Conservation (phyloP, 2,113 vertebrate species). For the Ia io region DNA sequence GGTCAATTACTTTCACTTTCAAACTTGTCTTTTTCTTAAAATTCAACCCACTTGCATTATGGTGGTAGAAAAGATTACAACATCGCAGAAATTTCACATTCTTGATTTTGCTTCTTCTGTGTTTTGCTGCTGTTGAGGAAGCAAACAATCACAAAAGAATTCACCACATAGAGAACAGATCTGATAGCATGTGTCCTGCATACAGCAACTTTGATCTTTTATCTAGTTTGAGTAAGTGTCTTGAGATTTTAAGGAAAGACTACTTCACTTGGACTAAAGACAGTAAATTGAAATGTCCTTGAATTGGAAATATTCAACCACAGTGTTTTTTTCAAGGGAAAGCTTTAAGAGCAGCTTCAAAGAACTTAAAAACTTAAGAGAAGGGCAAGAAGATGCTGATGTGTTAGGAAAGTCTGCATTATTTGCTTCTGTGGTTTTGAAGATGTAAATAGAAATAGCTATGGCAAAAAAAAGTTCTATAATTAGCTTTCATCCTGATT, state of each 20-base stretch:
- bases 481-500: conserved; percentile 79
- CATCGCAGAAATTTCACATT: not conserved
- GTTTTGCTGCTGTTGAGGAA: not conserved
- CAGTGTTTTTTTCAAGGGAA: conserved; percentile 43
- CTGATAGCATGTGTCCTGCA: not conserved
- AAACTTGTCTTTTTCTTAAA: not conserved
- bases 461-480: conserved; percentile 70
- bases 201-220: conserved; percentile 1
- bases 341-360: conserved; percentile 57
- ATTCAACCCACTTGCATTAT: not conserved
- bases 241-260: conserved; percentile 23
- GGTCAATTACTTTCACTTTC: not conserved
- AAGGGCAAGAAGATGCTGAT: conserved; percentile 75
- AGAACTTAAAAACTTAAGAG: conserved; percentile 54
- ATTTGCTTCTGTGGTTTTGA: conserved; percentile 70
- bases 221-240: not conserved
- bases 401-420: conserved; percentile 68
- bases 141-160: not conserved
- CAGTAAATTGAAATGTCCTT: conserved; percentile 34
- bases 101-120: not conserved
- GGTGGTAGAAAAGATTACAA: not conserved
- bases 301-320: conserved; percentile 40
- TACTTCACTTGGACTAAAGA: not conserved
- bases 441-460: conserved; percentile 80
- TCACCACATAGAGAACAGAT: not conserved